Conservation (phyloP, 2,113 vertebrate genomes). For the Gobiocypris rarus region DNA sequence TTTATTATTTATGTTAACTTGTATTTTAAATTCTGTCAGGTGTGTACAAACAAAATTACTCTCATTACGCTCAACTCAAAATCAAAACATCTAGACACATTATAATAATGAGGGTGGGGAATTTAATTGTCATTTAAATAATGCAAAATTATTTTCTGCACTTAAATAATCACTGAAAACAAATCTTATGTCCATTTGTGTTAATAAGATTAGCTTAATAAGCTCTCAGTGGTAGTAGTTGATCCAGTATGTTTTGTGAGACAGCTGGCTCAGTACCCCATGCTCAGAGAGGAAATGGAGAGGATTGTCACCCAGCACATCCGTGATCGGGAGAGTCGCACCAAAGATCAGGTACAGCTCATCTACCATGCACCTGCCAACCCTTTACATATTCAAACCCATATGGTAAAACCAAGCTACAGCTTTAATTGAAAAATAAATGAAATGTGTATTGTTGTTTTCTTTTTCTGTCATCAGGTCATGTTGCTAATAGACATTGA, state of each 20-base stretch:
- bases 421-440: background rate
- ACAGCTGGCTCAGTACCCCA: conserved; percentile 88
- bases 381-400: background rate
- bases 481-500: conserved; percentile 90
- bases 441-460: conserved; percentile 1
- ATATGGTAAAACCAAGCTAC: background rate
- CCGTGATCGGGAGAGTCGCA: conserved; percentile 85
- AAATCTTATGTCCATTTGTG: background rate
- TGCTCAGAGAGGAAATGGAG: conserved; percentile 90
- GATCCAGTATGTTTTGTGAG: conserved; percentile 1
- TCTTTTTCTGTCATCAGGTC: conserved; percentile 72
- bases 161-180: background rate
- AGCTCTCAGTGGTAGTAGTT: conserved; percentile 4
- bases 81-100: background rate
- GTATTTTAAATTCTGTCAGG: background rate
- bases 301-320: conserved; percentile 89
- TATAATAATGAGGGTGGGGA: background rate
- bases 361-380: background rate
- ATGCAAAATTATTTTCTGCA: background rate
- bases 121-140: background rate
- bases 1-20: background rate
- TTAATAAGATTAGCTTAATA: conserved; percentile 11
- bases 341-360: conserved; percentile 83
- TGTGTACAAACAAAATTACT: background rate
- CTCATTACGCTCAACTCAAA: background rate